Evolutionary conservation across 2,797 vertebrate genomes (phyloP).

Genomic region (Crypturellus tataupa): DNA sequence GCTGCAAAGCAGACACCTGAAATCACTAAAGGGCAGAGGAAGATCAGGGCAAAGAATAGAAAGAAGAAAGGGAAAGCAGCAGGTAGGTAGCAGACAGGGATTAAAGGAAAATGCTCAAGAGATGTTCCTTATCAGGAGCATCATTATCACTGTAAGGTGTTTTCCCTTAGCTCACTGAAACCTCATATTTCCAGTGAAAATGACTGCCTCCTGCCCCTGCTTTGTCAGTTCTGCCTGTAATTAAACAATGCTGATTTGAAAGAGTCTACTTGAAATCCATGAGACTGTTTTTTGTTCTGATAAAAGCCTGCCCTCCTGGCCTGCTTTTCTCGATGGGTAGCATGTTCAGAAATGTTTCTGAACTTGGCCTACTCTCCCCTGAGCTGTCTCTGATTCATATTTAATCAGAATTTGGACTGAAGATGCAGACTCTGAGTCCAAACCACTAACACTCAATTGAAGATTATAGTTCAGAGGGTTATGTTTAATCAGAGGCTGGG

Average conservation of each 20-base stretch:
- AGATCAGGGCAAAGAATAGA: not conserved
- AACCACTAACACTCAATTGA: not conserved
- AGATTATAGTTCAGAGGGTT: slow-evolving; percentile 1
- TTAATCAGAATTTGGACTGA: slow-evolving; percentile 7
- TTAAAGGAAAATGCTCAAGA: not conserved
- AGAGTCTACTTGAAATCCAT: not conserved
- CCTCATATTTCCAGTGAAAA: not conserved
- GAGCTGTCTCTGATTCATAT: not conserved
- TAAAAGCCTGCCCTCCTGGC: fast-evolving
- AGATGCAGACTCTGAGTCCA: not conserved
- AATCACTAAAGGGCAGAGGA: not conserved
- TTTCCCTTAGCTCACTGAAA: not conserved
- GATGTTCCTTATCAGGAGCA: not conserved
- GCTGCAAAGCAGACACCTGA: not conserved
- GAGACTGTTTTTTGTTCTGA: not conserved
- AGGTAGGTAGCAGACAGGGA: not conserved
- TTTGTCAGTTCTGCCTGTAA: not conserved
- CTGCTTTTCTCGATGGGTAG: not conserved
- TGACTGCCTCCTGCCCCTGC: not conserved
- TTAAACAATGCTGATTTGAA: not conserved
- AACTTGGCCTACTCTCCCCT: not conserved
- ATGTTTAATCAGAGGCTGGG: not conserved
- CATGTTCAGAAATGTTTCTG: not conserved
- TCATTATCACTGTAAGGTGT: not conserved
- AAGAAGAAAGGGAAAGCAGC: not conserved